A percentile compares a stretch with the other conserved stretches of the same genome.
These are phyloP conservation scores for Uria aalge DNA, from an alignment of 2,113 vertebrate genomes.

Conservation along the genomic window DNA sequence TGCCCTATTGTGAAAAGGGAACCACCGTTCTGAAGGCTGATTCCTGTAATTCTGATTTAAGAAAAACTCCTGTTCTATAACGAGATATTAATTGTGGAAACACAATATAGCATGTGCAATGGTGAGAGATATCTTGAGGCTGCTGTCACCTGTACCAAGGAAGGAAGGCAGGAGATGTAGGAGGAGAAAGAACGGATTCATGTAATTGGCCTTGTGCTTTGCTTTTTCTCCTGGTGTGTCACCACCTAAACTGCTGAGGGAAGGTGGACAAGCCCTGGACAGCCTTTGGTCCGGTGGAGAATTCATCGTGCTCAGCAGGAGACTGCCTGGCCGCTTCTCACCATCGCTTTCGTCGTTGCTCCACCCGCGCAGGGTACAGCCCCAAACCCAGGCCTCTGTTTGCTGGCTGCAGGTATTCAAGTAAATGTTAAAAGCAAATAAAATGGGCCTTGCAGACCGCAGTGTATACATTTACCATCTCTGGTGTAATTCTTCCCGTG, in stretches of 20 bases:
- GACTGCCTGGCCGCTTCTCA: neutral
- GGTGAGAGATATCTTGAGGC: neutral
- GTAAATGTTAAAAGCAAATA: neutral
- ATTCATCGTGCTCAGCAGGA: rapidly evolving
- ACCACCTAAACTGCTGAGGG: neutral
- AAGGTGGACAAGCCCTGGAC: neutral
- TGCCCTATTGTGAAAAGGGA: neutral
- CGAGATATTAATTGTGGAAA: neutral
- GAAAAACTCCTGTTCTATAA: neutral
- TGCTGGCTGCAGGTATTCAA: neutral
- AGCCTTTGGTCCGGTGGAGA: neutral
- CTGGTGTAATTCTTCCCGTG: neutral
- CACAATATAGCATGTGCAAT: rapidly evolving
- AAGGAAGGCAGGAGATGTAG: neutral
- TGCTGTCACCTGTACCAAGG: neutral
- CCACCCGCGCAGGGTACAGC: neutral
- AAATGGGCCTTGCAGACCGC: neutral
- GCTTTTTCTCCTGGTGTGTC: neutral
- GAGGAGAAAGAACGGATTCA: neutral
- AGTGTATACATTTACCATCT: neutral
- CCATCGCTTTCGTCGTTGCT: neutral
- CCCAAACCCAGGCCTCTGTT: neutral
- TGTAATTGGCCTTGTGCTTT: neutral
- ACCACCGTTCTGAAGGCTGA: neutral
- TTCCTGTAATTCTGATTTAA: neutral